Conservation (phyloP, 1,140 invertebrate genomes). For the Oryzaephilus surinamensis region DNA sequence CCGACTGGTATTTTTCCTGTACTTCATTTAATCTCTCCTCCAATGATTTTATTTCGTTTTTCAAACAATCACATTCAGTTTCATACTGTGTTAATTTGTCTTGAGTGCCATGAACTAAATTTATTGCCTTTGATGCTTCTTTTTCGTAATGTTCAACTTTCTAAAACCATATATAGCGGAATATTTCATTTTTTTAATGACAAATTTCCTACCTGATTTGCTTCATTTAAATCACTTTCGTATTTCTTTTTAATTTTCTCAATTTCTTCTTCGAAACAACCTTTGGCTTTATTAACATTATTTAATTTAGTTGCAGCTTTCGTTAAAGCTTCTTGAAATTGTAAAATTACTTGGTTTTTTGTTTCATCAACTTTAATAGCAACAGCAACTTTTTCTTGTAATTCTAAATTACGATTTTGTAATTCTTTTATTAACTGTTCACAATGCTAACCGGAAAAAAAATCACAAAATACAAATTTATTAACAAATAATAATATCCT, state of each 20-base stretch:
- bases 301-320: constrained; percentile 29
- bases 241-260: constrained; percentile 21
- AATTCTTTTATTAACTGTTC: constrained; percentile 63
- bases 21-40: constrained; percentile 38
- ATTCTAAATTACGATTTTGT: constrained; percentile 59
- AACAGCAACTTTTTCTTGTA: constrained; percentile 66
- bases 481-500: constrained; percentile 11
- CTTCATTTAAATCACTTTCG: constrained; percentile 26
- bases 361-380: constrained; percentile 61
- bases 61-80: constrained; percentile 18
- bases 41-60: constrained; percentile 35
- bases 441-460: constrained; percentile 47
- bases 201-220: constrained; percentile 18
- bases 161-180: constrained; percentile 29
- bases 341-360: constrained; percentile 57
- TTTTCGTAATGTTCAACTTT: constrained; percentile 52
- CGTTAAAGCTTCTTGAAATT: constrained; percentile 48
- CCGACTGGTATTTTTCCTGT: constrained; percentile 40
- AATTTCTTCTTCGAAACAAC: constrained; percentile 19
- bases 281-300: constrained; percentile 25
- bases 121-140: constrained; percentile 54
- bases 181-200: background rate
- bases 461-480: background rate
- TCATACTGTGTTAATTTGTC: constrained; percentile 43
- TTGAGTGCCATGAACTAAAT: constrained; percentile 54